These are phyloP conservation scores for Spisula subtruncata DNA, from an alignment of 2,888 invertebrate genomes.

Conservation along the genomic window DNA sequence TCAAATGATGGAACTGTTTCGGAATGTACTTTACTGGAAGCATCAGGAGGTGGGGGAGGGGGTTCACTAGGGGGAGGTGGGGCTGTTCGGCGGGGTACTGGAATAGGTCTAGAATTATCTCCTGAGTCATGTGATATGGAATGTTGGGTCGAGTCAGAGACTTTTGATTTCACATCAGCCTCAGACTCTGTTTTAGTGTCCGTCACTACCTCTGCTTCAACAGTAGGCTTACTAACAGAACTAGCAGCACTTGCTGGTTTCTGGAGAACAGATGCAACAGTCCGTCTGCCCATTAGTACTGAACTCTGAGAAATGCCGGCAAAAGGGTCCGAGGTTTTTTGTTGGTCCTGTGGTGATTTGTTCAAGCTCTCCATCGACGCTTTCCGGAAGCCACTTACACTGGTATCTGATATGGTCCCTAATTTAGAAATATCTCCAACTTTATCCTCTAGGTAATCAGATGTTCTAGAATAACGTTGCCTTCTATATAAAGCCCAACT, in stretches of 20 bases:
- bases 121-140: constrained; percentile 61
- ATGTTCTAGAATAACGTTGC: constrained; percentile 65
- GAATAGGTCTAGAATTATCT: constrained; percentile 62
- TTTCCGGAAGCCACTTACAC: constrained; percentile 72
- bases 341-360: constrained; percentile 47
- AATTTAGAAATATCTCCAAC: constrained; percentile 71
- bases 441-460: constrained; percentile 71
- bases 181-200: not conserved
- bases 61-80: constrained; percentile 60
- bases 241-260: constrained; percentile 50
- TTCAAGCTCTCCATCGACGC: constrained; percentile 65
- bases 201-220: constrained; percentile 28
- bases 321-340: constrained; percentile 46
- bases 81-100: constrained; percentile 65
- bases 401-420: constrained; percentile 71
- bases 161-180: constrained; percentile 15
- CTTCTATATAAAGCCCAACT: constrained; percentile 73
- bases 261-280: constrained; percentile 14
- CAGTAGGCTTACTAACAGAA: not conserved
- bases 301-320: constrained; percentile 65
- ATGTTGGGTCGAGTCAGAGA: constrained; percentile 55
- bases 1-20: not conserved
- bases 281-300: constrained; percentile 42
- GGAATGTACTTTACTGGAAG: constrained; percentile 45
- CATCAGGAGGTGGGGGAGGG: constrained; percentile 70